Evolutionary conservation across 2,888 invertebrate species (phyloP).

Genomic region (Tipula vernalis): DNA sequence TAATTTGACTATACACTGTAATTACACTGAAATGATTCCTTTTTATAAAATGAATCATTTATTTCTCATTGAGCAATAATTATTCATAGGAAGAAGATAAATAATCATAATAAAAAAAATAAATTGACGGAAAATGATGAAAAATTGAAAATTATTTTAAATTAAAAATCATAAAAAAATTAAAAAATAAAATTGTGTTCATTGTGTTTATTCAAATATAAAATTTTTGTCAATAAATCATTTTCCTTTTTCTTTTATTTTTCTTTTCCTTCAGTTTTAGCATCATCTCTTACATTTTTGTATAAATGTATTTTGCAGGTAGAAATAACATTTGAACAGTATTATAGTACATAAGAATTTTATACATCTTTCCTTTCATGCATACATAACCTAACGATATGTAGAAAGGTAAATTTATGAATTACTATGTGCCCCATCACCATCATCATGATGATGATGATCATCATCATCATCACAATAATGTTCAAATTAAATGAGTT

Average conservation of each 20-base stretch:
- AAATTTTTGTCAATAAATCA: neutral
- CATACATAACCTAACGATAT: neutral
- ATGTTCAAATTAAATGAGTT: neutral
- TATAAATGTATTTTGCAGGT: neutral
- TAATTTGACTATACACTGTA: neutral
- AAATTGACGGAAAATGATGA: conserved; percentile 4
- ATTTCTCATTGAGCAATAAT: neutral
- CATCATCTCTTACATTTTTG: neutral
- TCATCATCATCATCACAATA: neutral
- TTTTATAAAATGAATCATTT: neutral
- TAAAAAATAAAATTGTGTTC: neutral
- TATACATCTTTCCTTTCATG: neutral
- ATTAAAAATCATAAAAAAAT: neutral
- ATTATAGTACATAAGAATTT: neutral
- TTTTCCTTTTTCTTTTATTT: neutral
- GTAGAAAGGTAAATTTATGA: neutral
- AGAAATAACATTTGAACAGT: neutral
- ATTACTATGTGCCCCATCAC: neutral
- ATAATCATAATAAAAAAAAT: neutral
- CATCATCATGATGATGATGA: neutral
- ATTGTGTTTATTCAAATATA: neutral
- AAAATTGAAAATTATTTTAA: neutral
- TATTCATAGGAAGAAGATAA: neutral
- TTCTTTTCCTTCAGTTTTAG: neutral
- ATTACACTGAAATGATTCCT: neutral